These are phyloP conservation scores for Syngnathus acus DNA, from an alignment of 2,797 vertebrate species.

Conservation along the genomic window DNA sequence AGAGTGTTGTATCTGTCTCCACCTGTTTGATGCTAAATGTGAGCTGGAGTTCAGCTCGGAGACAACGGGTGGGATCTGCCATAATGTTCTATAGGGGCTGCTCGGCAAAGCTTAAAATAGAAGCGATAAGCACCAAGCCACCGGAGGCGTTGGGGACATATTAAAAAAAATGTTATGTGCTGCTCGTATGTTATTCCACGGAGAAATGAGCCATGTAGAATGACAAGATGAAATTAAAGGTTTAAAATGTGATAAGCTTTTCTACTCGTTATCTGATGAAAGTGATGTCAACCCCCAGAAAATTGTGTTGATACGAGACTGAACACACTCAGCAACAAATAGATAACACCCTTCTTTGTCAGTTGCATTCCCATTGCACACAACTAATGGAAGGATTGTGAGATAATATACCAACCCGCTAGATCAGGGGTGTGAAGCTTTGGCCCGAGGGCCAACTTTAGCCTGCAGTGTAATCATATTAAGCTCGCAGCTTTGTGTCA, in stretches of 20 bases:
- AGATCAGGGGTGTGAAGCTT: too few species aligned
- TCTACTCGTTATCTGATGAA: constrained; percentile 5
- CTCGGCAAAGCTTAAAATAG: constrained; percentile 45
- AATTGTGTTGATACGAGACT: background rate
- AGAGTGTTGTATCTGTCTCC: constrained; percentile 31
- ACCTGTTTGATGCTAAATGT: constrained; percentile 58
- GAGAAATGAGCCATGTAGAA: constrained; percentile 12
- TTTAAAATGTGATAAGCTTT: constrained; percentile 4
- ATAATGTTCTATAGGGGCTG: constrained; percentile 47
- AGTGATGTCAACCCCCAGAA: background rate
- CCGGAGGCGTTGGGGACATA: constrained; percentile 20
- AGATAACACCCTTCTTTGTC: background rate
- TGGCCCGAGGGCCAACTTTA: too few species aligned
- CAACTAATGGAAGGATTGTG: background rate
- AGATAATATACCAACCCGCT: constrained; percentile 5
- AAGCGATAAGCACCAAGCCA: constrained; percentile 41
- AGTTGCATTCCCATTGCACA: background rate
- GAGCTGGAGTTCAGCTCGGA: constrained; percentile 39
- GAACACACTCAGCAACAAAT: background rate
- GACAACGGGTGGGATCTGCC: constrained; percentile 41
- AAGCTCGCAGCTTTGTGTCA: too few species aligned
- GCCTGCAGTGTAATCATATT: too few species aligned
- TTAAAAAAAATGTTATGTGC: constrained; percentile 23
- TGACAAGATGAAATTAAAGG: constrained; percentile 5
- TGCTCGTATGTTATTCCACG: background rate